phyloP scores from a whole-genome alignment of 2,113 vertebrate genomes.

The Serinus canaria region DNA sequence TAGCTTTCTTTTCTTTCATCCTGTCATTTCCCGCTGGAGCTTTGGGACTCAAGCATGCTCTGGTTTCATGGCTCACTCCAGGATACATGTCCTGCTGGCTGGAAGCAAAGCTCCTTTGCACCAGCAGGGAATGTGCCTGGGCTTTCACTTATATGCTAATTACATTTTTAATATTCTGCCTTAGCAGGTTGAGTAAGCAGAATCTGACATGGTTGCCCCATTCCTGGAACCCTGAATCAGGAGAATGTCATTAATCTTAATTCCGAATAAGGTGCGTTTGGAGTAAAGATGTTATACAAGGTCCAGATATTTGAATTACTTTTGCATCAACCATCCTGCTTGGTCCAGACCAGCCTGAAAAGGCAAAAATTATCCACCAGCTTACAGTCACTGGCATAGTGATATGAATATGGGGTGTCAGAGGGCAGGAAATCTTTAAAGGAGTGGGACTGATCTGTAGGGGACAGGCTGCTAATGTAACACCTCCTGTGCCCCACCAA shows the following conservation, averaged over 20 bases:
- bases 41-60: not conserved
- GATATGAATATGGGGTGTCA: not conserved
- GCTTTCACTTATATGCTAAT: conserved; percentile 19
- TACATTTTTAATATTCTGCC: not conserved
- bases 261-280: not conserved
- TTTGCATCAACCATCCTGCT: not conserved
- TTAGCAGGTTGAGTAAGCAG: not conserved
- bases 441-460: not conserved
- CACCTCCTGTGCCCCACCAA: not conserved
- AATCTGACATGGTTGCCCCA: not conserved
- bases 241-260: not conserved
- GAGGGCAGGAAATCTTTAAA: not conserved
- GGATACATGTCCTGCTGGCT: not conserved
- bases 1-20: not conserved
- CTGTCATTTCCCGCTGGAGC: not conserved
- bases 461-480: not conserved
- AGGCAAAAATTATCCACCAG: not conserved
- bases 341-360: not conserved
- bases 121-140: not conserved
- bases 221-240: not conserved
- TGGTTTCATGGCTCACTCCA: not conserved
- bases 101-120: not conserved
- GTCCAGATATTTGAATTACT: not conserved
- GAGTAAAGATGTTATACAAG: not conserved
- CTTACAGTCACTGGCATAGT: not conserved